Conservation (phyloP, 2,113 vertebrate species). For the Carassius gibelio region DNA sequence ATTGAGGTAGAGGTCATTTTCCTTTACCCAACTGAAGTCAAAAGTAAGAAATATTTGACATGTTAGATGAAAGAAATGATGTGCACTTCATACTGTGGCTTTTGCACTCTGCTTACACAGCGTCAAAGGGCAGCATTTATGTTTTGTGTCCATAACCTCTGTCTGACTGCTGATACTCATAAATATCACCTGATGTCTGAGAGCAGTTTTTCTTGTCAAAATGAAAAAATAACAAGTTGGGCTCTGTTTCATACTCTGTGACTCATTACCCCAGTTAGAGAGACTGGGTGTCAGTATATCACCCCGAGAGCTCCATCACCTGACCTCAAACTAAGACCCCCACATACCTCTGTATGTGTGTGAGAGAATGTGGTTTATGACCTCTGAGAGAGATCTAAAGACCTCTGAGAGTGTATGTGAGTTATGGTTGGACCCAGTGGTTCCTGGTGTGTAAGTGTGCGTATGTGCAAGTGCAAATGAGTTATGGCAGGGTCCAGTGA, state of each 20-base stretch:
- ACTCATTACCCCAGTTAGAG: conserved; percentile 72
- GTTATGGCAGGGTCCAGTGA: conserved; percentile 52
- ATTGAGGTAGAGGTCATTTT: not conserved
- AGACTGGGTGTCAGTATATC: conserved; percentile 61
- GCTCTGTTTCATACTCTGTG: conserved; percentile 73
- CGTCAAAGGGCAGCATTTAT: conserved; percentile 55
- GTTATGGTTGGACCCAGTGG: conserved; percentile 51
- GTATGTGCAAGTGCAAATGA: conserved; percentile 42
- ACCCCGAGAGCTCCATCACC: conserved; percentile 62
- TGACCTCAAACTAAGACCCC: conserved; percentile 51
- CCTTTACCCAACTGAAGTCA: not conserved
- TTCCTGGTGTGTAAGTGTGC: conserved; percentile 26
- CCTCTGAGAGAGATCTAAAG: conserved; percentile 51
- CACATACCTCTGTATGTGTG: conserved; percentile 52
- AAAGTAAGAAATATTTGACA: conserved; percentile 5
- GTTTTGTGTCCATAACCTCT: conserved; percentile 73
- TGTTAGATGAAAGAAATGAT: not conserved
- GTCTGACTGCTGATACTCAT: conserved; percentile 73
- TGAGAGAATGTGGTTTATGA: conserved; percentile 45
- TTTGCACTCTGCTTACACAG: conserved; percentile 6
- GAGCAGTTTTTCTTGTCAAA: conserved; percentile 73
- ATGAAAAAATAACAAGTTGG: conserved; percentile 72
- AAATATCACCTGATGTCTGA: conserved; percentile 73
- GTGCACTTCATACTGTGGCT: conserved; percentile 17
- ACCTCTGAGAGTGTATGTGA: conserved; percentile 41